A percentile compares a stretch with the other conserved stretches of the same genome.
phyloP scores from a whole-genome alignment of 2,888 invertebrate genomes.

The Calameuta filiformis region DNA sequence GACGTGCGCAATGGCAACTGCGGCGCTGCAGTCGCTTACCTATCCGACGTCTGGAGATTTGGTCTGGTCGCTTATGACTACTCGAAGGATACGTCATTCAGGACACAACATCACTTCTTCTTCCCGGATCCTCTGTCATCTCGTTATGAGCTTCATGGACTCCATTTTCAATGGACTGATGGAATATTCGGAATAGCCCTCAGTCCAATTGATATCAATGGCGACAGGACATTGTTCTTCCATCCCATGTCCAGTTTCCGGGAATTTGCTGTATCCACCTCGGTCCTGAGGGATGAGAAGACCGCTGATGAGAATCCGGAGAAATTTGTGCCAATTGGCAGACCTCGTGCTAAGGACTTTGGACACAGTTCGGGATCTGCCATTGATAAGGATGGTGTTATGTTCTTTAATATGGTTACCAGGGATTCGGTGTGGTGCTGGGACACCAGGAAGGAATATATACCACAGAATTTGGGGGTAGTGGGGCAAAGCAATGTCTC shows the following conservation, averaged over 20 bases:
- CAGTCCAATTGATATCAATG: constrained; percentile 68
- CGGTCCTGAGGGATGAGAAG: constrained; percentile 73
- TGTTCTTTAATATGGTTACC: constrained; percentile 84
- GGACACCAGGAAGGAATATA: constrained; percentile 80
- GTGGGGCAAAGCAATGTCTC: constrained; percentile 74
- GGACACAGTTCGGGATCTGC: constrained; percentile 82
- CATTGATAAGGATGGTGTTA: constrained; percentile 77
- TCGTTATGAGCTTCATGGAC: constrained; percentile 78
- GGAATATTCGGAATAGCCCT: constrained; percentile 82
- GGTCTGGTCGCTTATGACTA: constrained; percentile 74
- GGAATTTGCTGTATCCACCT: constrained; percentile 80
- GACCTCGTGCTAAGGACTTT: constrained; percentile 59
- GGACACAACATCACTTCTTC: constrained; percentile 77
- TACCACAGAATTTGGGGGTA: constrained; percentile 72
- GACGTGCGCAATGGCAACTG: constrained; percentile 73
- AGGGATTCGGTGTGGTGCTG: constrained; percentile 83
- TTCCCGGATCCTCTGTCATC: constrained; percentile 80
- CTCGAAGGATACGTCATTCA: constrained; percentile 72
- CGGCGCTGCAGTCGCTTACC: constrained; percentile 74
- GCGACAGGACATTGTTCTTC: constrained; percentile 78
- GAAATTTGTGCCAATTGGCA: constrained; percentile 58
- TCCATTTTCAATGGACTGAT: constrained; percentile 86
- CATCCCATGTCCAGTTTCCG: constrained; percentile 86
- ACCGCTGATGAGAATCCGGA: constrained; percentile 50
- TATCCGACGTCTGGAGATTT: constrained; percentile 78